phyloP scores from a whole-genome alignment of 2,113 vertebrate species.

The Thalassoma bifasciatum region DNA sequence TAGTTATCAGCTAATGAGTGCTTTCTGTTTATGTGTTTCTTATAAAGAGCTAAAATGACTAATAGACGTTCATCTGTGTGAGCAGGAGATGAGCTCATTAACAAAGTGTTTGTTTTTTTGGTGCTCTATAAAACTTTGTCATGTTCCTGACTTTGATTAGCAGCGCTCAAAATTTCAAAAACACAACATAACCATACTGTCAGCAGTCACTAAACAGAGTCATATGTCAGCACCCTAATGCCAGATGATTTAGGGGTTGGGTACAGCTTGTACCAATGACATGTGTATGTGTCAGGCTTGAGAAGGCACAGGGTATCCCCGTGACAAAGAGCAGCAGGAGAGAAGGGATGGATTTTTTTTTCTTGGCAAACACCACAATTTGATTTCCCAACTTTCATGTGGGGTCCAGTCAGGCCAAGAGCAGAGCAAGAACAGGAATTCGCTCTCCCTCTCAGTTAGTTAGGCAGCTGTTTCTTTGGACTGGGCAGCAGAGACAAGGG shows the following conservation, averaged over 20 bases:
- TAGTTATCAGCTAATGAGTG: conserved; percentile 9
- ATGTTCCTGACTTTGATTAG: conserved; percentile 11
- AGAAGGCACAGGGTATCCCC: conserved; percentile 47
- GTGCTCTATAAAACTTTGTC: conserved; percentile 14
- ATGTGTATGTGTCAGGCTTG: conserved; percentile 23
- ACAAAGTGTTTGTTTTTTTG: conserved; percentile 25
- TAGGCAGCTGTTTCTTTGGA: conserved; percentile 72
- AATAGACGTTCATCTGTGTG: conserved; percentile 33
- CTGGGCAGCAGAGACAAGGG: conserved; percentile 46
- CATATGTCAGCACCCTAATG: conserved; percentile 3
- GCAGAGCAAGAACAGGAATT: conserved; percentile 71
- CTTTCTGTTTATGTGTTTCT: conserved; percentile 33
- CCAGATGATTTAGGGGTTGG: conserved; percentile 14
- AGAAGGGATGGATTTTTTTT: conserved; percentile 52
- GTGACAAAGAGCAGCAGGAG: conserved; percentile 46
- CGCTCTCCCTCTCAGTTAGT: conserved; percentile 54
- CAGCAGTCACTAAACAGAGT: conserved; percentile 19
- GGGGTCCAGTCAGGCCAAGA: conserved; percentile 73
- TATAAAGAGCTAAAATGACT: conserved; percentile 47
- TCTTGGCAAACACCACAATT: conserved; percentile 69
- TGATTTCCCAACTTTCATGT: conserved; percentile 82
- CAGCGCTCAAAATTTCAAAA: neutral
- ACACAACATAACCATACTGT: conserved; percentile 8
- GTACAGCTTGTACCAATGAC: conserved; percentile 1
- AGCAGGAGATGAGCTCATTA: conserved; percentile 53